A percentile compares a stretch with the other conserved stretches of the same genome.
phyloP scores from a whole-genome alignment of 2,888 invertebrate genomes.

The Ornithoptera alexandrae region DNA sequence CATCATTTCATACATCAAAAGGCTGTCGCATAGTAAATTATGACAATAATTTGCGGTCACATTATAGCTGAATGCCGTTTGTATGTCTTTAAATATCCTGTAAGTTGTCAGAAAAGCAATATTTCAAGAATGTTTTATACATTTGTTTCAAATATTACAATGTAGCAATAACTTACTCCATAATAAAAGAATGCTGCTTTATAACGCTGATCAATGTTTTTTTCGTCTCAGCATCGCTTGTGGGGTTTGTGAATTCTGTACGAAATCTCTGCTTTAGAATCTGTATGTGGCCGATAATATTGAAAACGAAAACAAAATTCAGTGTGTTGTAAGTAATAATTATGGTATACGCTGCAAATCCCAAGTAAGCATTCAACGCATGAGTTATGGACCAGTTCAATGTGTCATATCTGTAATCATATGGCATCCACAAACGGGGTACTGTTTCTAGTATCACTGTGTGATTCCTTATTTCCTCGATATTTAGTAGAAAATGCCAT shows the following conservation, averaged over 20 bases:
- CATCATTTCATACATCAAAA: constrained; percentile 48
- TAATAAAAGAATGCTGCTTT: constrained; percentile 43
- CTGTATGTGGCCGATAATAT: constrained; percentile 46
- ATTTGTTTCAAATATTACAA: constrained; percentile 12
- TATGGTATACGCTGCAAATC: constrained; percentile 31
- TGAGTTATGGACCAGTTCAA: constrained; percentile 40
- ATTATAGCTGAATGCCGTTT: constrained; percentile 45
- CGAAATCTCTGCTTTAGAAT: constrained; percentile 44
- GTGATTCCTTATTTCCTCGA: constrained; percentile 39
- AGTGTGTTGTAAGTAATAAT: constrained; percentile 40
- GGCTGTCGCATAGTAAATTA: constrained; percentile 48
- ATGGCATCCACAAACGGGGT: constrained; percentile 44
- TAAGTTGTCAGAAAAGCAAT: neutral
- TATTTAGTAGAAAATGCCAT: constrained; percentile 37
- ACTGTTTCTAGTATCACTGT: constrained; percentile 42
- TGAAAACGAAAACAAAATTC: constrained; percentile 42
- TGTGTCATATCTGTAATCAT: constrained; percentile 44
- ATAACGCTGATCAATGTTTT: constrained; percentile 39
- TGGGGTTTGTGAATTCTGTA: constrained; percentile 30
- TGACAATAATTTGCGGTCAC: constrained; percentile 45
- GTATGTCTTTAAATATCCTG: constrained; percentile 43
- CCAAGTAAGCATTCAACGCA: constrained; percentile 34
- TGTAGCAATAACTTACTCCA: constrained; percentile 37
- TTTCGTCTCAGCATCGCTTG: constrained; percentile 35
- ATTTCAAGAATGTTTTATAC: neutral